Conservation (phyloP, 2,113 vertebrate genomes). For the Erythrocercus mccallii region DNA sequence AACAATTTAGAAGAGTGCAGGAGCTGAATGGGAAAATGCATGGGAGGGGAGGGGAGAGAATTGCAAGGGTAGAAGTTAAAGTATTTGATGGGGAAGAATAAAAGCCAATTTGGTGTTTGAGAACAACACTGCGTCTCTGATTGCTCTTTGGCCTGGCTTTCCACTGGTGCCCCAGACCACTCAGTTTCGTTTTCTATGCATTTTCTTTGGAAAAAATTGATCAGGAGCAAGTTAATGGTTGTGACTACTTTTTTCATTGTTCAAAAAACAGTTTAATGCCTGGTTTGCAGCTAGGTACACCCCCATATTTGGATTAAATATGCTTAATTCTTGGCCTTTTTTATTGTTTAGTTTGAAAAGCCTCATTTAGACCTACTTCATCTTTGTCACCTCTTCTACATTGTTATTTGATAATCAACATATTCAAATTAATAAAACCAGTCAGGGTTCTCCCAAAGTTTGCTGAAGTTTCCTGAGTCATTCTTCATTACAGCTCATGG, state of each 20-base stretch:
- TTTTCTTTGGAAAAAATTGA: neutral
- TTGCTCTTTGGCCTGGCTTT: neutral
- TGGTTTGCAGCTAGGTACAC: neutral
- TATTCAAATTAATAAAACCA: neutral
- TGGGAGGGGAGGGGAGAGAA: neutral
- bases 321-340: neutral
- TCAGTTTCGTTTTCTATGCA: neutral
- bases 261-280: neutral
- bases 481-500: neutral
- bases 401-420: neutral
- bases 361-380: neutral
- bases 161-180: neutral
- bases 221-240: neutral
- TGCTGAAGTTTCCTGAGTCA: neutral
- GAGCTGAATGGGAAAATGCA: neutral
- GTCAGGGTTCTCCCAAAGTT: neutral
- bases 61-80: neutral
- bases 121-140: neutral
- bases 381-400: neutral
- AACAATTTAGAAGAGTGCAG: constrained; percentile 19
- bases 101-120: neutral
- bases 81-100: neutral
- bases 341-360: neutral
- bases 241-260: neutral
- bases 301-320: neutral